Percentiles rank a stretch among this genome's conserved stretches.
phyloP scores from a whole-genome alignment of 2,888 invertebrate species.

The Orgyia antiqua region DNA sequence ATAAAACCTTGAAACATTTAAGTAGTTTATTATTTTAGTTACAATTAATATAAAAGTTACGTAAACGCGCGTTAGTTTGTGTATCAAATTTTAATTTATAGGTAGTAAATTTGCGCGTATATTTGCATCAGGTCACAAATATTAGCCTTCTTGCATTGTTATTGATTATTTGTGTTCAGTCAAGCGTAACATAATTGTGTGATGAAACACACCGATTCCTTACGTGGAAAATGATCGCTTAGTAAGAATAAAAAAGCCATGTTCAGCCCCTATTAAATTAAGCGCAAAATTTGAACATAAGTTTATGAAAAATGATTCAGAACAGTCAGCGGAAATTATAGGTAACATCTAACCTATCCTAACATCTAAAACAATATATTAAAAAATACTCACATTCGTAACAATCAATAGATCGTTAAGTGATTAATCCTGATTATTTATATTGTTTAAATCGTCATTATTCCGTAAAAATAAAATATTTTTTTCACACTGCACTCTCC shows the following conservation, averaged over 20 bases:
- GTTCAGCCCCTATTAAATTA: constrained; percentile 65
- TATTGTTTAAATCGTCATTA: constrained; percentile 18
- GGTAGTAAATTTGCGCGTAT: constrained; percentile 11
- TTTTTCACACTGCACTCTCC: constrained; percentile 20
- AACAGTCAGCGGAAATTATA: constrained; percentile 65
- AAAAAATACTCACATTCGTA: constrained; percentile 51
- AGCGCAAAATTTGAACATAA: constrained; percentile 49
- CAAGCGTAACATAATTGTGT: constrained; percentile 30
- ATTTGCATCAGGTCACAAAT: constrained; percentile 22
- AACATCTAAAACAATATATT: constrained; percentile 31
- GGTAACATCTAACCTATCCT: constrained; percentile 71
- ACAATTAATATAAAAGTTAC: no score
- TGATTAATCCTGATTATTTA: constrained; percentile 18
- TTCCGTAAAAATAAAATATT: constrained; percentile 10
- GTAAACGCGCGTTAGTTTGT: no score
- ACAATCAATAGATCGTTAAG: constrained; percentile 21
- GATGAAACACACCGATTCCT: constrained; percentile 19
- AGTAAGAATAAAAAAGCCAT: constrained; percentile 58
- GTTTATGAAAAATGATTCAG: constrained; percentile 48
- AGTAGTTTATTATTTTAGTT: no score
- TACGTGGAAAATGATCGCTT: constrained; percentile 29
- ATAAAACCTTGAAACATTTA: no score
- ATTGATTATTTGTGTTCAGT: constrained; percentile 42
- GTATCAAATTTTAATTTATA: no score
- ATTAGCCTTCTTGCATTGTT: constrained; percentile 26